These are phyloP conservation scores for Spodoptera frugiperda DNA, from an alignment of 1,140 invertebrate species.

Conservation along the genomic window DNA sequence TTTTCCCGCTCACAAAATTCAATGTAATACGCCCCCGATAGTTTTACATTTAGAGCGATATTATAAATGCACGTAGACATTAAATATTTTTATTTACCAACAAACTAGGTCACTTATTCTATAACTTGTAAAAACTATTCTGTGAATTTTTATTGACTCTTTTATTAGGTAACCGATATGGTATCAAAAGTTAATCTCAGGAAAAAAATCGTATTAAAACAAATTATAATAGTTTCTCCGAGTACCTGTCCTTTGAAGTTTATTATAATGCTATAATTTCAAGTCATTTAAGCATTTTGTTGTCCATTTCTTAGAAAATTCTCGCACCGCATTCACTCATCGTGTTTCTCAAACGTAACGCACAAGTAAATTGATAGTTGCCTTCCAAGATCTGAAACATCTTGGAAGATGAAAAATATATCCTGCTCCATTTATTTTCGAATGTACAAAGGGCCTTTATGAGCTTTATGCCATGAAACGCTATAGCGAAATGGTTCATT, in stretches of 20 bases:
- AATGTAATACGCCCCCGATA: no score
- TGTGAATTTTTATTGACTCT: no score
- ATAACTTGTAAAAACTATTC: no score
- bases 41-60: no score
- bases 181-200: neutral
- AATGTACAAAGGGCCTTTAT: constrained; percentile 18
- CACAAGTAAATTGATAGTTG: constrained; percentile 12
- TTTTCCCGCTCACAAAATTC: no score
- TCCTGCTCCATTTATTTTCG: constrained; percentile 31
- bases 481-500: constrained; percentile 7
- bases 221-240: constrained; percentile 5
- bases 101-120: no score
- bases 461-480: constrained; percentile 14
- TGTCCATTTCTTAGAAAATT: constrained; percentile 16
- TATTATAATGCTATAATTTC: neutral
- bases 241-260: constrained; percentile 18
- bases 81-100: no score
- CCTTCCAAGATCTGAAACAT: constrained; percentile 11
- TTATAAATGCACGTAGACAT: no score
- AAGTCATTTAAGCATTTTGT: neutral
- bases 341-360: constrained; percentile 7
- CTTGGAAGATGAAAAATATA: constrained; percentile 26
- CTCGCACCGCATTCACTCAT: neutral
- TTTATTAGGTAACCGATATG: neutral
- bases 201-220: neutral